Percentiles rank a stretch among this genome's conserved stretches.
Conservation (phyloP, 1,140 invertebrate species). For the Drosophila pruinosa region DNA sequence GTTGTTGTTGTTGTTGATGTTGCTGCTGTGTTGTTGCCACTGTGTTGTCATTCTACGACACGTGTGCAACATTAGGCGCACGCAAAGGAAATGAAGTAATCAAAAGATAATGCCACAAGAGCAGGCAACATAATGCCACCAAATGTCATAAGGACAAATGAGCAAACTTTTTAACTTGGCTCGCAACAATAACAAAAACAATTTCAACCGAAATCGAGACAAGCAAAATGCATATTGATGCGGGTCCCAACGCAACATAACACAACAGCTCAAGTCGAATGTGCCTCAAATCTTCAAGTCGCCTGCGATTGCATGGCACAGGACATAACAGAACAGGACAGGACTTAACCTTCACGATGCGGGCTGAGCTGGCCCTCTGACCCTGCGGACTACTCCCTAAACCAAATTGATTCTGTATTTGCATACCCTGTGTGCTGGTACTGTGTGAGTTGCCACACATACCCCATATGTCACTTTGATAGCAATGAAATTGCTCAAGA, state of each 20-base stretch:
- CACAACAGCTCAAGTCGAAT: conserved; percentile 9
- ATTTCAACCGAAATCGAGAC: conserved; percentile 23
- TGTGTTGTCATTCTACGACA: conserved; percentile 25
- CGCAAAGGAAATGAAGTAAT: conserved; percentile 67
- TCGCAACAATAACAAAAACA: conserved; percentile 9
- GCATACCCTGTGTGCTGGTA: background rate
- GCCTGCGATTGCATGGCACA: background rate
- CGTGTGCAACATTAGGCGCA: conserved; percentile 42
- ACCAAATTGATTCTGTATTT: conserved; percentile 19
- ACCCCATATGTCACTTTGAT: background rate
- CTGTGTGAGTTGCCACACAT: background rate
- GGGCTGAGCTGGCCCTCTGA: background rate
- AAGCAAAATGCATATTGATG: conserved; percentile 40
- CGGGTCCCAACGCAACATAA: conserved; percentile 12
- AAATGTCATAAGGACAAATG: conserved; percentile 54
- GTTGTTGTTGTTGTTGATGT: conserved; percentile 22
- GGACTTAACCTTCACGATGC: conserved; percentile 16
- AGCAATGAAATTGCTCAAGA: no score
- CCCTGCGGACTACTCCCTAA: background rate
- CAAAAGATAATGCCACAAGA: conserved; percentile 75
- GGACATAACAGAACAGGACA: no score
- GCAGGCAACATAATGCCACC: conserved; percentile 47
- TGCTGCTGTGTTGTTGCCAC: no score
- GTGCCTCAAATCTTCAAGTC: background rate
- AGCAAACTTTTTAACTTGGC: conserved; percentile 51